Evolutionary conservation across 2,113 vertebrate genomes (phyloP), one percentile per base, ranked within the genome.

Genomic region (Poeciliopsis prolifica): DNA sequence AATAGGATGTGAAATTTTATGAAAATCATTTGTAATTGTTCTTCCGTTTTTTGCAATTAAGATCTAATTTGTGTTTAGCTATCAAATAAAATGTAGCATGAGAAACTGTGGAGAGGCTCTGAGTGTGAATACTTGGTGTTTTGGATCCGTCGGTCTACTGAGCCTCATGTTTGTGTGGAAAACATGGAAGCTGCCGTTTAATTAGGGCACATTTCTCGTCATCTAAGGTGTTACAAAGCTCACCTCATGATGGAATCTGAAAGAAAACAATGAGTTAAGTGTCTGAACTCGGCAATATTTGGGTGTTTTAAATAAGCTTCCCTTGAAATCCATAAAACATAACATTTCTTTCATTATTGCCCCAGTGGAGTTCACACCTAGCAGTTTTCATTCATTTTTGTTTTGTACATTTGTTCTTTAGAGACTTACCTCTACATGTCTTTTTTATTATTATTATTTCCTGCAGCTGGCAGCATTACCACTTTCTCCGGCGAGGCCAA

Each of bases 401-500:
- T 15, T 62, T 31, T 54, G 58, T 54, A 54, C 51, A 58, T 58
- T 58, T 11, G 51, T 11, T n/a, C 24, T 58, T 58, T n/a, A 24
- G 24, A n/a, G 51, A 11, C 51, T 58, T 24, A 9, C 48, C 48
- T 24, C 48, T 8, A 33, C 10, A 17, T 9, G 0, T 31, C 1
- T 10, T 19, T 7, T 22, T 37, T 89, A 12, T 48, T 4, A 63
- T 79, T 61, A 84, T 60, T 13, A 14, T 85, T 86, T 35, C 83
- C 14, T 66, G 19, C 94, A 98, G 97, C 97, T 77, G 97, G 96
- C 81, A 94, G 96, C 19, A 91, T 99, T 89, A 99, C 97, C 84
- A 98, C 96, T 1, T 99, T 99, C 85, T 98, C 97, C 0, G 98
- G 98, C 26, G 98, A 99, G 74, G 96, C 97, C 91, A 98, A 97